Conservation (phyloP, 2,113 vertebrate genomes). For the Micromys minutus region DNA sequence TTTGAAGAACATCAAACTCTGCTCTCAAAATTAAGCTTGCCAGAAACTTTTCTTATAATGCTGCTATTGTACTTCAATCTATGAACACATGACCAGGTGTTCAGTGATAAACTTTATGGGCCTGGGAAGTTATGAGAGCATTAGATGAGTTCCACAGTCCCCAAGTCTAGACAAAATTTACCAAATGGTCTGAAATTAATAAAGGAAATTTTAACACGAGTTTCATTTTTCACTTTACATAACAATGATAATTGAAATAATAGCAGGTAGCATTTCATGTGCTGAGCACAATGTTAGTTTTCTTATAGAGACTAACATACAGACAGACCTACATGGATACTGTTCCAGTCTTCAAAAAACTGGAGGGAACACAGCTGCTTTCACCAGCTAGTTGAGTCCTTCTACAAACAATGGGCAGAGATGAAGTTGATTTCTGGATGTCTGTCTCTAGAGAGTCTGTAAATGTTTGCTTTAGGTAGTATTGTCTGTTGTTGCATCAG, state of each 20-base stretch:
- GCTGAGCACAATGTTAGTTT: neutral
- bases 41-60: neutral
- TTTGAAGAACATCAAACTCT: neutral
- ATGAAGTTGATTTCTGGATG: neutral
- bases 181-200: neutral
- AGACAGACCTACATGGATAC: neutral
- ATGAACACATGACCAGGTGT: neutral
- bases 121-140: neutral
- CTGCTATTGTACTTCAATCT: neutral
- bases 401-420: neutral
- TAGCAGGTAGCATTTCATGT: neutral
- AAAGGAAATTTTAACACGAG: neutral
- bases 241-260: neutral
- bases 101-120: neutral
- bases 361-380: neutral
- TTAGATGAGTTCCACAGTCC: neutral
- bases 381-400: neutral
- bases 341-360: neutral
- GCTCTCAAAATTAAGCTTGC: neutral
- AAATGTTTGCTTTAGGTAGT: neutral
- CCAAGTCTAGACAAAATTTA: neutral
- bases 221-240: neutral
- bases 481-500: neutral
- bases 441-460: neutral
- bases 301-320: neutral